Evolutionary conservation across 2,888 invertebrate species (phyloP), one percentile per base, ranked within the genome.

Genomic region (Clistopyga incitator): DNA sequence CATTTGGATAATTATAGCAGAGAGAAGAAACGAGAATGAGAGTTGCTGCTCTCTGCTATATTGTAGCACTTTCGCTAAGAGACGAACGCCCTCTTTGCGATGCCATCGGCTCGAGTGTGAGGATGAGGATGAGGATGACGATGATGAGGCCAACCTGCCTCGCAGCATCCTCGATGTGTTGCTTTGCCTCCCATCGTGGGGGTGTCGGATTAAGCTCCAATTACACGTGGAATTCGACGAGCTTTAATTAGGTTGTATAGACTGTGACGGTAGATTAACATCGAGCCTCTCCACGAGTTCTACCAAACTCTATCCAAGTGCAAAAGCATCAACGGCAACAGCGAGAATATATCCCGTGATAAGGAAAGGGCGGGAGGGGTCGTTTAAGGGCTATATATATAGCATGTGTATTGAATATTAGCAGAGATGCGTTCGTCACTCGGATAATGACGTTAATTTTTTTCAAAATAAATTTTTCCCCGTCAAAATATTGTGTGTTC

Each of bases 231-330:
- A 88, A 90, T 89, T 89, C 85, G 87, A 90, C 84, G 86, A 86
- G 89, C 83, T 89, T 90, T 90, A 90, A 90, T 90, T 89, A 89
- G 88, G 81, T 87, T 87, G 87, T 85, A 74, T 80, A 84, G 78
- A 81, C 77, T 59, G 81, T 18, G 61, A 75, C 68, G 79, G 77
- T 84, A 71, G 80, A 83, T 85, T 84, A 82, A 80, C 79, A 72
- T 78, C 76, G 72, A 68, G 70, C 78, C 56, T 45, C 78, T 74
- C 78, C 56, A 56, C 42, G 11, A 38, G 38, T 64, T 76, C 23
- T 65, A 56, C 6, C 75, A 18, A n/a, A n/a, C n/a, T 29, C 50
- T 78, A 72, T 64, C 72, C 45, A 64, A 42, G 74, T 64, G 77
- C 59, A 77, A 77, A 81, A 77, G 54, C 71, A 67, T 45, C 68